A percentile compares a stretch with the other conserved stretches of the same genome.
Evolutionary conservation across 2,113 vertebrate genomes (phyloP).

Genomic region (Entomyzon cyanotis): DNA sequence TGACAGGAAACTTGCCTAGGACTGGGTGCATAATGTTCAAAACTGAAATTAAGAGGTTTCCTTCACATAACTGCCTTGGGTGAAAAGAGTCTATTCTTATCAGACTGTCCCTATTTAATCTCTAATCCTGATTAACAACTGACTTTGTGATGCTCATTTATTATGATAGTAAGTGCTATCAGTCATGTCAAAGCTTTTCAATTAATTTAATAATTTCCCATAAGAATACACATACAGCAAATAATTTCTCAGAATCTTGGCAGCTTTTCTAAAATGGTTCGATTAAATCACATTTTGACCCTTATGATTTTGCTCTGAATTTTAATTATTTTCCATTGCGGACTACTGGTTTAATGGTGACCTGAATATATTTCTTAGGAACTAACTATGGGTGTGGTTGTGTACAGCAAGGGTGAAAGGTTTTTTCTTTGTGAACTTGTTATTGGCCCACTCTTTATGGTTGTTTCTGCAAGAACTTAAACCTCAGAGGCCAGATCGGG

Average conservation of each 20-base stretch:
- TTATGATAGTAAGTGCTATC: not conserved
- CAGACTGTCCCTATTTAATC: not conserved
- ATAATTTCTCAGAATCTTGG: not conserved
- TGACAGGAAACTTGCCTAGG: not conserved
- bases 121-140: slow-evolving; percentile 27
- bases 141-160: not conserved
- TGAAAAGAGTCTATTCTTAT: not conserved
- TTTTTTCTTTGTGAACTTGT: not conserved
- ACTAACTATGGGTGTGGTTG: not conserved
- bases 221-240: not conserved
- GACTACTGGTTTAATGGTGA: not conserved
- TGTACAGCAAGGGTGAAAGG: not conserved
- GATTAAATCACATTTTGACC: not conserved
- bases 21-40: not conserved
- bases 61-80: not conserved
- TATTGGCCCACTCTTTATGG: not conserved
- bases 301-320: not conserved
- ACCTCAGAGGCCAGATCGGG: not conserved
- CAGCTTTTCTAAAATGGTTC: not conserved
- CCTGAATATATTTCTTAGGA: not conserved
- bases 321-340: slow-evolving; percentile 15
- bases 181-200: not conserved
- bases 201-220: slow-evolving; percentile 25
- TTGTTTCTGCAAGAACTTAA: not conserved
- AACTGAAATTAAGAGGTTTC: not conserved